Evolutionary conservation across 2,797 vertebrate species (phyloP).

Genomic region (Pangasius djambal): DNA sequence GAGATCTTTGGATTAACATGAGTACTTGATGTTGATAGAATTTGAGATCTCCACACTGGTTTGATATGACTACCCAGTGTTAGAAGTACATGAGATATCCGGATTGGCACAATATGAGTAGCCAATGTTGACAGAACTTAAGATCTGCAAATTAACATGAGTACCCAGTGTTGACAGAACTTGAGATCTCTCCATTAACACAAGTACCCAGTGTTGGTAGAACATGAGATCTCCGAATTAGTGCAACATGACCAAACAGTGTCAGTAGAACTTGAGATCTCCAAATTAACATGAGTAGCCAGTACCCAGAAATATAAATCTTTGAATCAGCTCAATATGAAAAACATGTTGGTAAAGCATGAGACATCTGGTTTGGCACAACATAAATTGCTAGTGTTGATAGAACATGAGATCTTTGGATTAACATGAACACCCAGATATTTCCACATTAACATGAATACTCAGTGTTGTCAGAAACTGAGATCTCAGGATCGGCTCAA

Average conservation of each 20-base stretch:
- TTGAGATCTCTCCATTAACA: constrained; percentile 2
- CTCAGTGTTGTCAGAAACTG: neutral
- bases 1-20: neutral
- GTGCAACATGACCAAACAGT: neutral
- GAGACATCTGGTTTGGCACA: neutral
- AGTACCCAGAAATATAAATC: neutral
- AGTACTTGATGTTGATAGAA: neutral
- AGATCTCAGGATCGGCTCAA: neutral
- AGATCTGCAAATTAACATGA: constrained; percentile 12
- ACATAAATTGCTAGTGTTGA: neutral
- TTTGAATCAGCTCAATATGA: neutral
- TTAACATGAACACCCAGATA: neutral
- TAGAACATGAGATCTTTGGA: constrained; percentile 8
- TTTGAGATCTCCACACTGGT: neutral
- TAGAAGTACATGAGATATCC: neutral
- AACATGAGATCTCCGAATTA: neutral
- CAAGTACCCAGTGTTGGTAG: neutral
- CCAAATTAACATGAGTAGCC: neutral
- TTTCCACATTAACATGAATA: constrained; percentile 2
- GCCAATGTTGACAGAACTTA: neutral
- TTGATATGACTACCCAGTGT: neutral
- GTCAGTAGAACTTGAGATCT: neutral
- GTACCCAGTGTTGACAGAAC: neutral
- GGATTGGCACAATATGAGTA: neutral
- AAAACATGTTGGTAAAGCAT: neutral